These are phyloP conservation scores for Lissocephala sabroskyi DNA, from an alignment of 2,888 invertebrate species.

Conservation along the genomic window DNA sequence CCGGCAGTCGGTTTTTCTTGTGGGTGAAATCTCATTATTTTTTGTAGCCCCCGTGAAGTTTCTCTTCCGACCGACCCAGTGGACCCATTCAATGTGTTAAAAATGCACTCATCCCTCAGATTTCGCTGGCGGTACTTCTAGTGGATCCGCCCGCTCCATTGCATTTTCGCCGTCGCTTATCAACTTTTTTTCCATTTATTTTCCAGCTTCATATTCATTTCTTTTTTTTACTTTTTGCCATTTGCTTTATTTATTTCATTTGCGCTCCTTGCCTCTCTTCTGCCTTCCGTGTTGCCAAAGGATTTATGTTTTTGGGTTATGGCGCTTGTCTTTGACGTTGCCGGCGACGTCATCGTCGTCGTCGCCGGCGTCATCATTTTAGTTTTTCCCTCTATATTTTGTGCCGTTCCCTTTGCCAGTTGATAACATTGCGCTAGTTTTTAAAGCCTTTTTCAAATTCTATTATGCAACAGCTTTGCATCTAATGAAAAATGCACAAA, in stretches of 20 bases:
- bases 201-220: conserved; percentile 25
- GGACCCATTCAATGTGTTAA: neutral
- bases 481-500: conserved; percentile 32
- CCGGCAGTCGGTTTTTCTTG: conserved; percentile 15
- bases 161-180: conserved; percentile 40
- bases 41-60: conserved; percentile 18
- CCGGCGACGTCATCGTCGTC: conserved; percentile 6
- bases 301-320: conserved; percentile 66
- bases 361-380: conserved; percentile 8
- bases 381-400: conserved; percentile 5
- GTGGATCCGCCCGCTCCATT: conserved; percentile 1
- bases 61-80: neutral
- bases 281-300: conserved; percentile 23
- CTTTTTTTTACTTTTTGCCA: conserved; percentile 1
- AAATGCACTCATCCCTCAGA: conserved; percentile 6
- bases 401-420: conserved; percentile 9
- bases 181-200: conserved; percentile 42
- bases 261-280: neutral
- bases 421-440: conserved; percentile 23
- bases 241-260: conserved; percentile 1
- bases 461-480: conserved; percentile 42
- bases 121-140: conserved; percentile 9
- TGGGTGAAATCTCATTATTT: conserved; percentile 32
- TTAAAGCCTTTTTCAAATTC: conserved; percentile 41
- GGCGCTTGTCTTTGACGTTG: conserved; percentile 47